These are phyloP conservation scores for Pangasianodon hypophthalmus DNA, from an alignment of 2,113 vertebrate genomes.

Conservation along the genomic window DNA sequence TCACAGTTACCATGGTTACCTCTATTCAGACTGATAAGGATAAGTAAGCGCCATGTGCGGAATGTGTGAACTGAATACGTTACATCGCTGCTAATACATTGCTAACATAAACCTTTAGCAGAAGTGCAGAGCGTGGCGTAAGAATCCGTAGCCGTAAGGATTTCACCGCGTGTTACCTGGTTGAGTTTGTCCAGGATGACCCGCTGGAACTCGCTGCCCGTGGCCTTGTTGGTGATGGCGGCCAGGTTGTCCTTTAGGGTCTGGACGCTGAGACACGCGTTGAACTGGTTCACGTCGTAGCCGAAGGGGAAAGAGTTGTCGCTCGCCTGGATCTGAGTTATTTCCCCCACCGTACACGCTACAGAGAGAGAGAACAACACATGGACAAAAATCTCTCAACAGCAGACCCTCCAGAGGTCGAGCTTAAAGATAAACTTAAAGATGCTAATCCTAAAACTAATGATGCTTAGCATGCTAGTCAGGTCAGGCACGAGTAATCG, in stretches of 20 bases:
- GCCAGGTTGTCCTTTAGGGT: constrained; percentile 66
- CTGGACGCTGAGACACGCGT: constrained; percentile 63
- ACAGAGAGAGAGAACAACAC: not conserved
- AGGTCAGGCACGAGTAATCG: not conserved
- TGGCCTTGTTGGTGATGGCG: constrained; percentile 57
- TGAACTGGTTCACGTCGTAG: constrained; percentile 67
- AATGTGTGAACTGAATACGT: not conserved
- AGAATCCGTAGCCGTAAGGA: not conserved
- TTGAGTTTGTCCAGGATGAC: constrained; percentile 70
- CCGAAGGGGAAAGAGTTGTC: constrained; percentile 65
- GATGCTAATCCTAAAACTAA: not conserved
- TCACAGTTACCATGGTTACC: not conserved
- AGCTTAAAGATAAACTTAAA: not conserved
- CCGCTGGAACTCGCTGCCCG: constrained; percentile 52
- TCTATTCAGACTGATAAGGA: not conserved
- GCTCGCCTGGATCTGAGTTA: constrained; percentile 62
- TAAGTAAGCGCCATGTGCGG: not conserved
- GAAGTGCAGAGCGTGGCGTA: not conserved
- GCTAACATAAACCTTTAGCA: not conserved
- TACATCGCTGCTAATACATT: not conserved
- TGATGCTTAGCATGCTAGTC: not conserved
- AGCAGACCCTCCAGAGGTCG: not conserved
- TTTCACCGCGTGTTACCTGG: constrained; percentile 59
- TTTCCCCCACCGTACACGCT: constrained; percentile 62
- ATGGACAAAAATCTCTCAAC: too few relatives aligned